A percentile compares a stretch with the other conserved stretches of the same genome.
phyloP scores from a whole-genome alignment of 1,140 invertebrate species.

The Druon quercuslanigerum region DNA sequence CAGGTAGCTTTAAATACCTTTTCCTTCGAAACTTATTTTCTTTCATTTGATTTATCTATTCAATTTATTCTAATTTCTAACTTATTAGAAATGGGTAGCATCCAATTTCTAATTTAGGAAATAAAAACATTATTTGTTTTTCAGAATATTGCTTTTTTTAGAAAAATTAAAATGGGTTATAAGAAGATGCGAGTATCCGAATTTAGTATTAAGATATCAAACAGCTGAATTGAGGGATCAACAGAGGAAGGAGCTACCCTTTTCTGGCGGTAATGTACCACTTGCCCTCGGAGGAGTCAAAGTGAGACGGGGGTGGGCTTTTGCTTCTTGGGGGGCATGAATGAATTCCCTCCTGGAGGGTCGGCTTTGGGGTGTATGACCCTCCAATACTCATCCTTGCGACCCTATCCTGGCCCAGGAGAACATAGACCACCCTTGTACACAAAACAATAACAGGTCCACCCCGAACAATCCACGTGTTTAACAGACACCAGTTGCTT shows the following conservation, averaged over 20 bases:
- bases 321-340: conserved; percentile 64
- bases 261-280: conserved; percentile 67
- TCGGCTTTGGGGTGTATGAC: conserved; percentile 66
- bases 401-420: conserved; percentile 53
- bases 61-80: too few relatives aligned
- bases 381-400: conserved; percentile 59
- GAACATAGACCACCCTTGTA: conserved; percentile 40
- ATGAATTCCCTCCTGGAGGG: conserved; percentile 74
- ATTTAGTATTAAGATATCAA: conserved; percentile 72
- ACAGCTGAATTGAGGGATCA: conserved; percentile 68
- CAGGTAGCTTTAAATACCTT: conserved; percentile 29
- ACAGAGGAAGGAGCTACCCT: conserved; percentile 63
- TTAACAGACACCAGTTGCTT: conserved; percentile 39
- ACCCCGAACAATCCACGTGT: conserved; percentile 54
- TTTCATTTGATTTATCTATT: neutral
- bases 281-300: conserved; percentile 51
- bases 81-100: too few relatives aligned
- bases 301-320: conserved; percentile 40
- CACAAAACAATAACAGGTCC: conserved; percentile 70
- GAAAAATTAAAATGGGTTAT: neutral
- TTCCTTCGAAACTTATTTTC: too few relatives aligned
- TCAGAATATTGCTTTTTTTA: too few relatives aligned
- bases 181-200: conserved; percentile 55
- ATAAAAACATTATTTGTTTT: too few relatives aligned
- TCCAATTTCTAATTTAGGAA: too few relatives aligned